Base-by-base conservation (phyloP, 1,140 invertebrate genomes). In the Drosophila dunni region DNA sequence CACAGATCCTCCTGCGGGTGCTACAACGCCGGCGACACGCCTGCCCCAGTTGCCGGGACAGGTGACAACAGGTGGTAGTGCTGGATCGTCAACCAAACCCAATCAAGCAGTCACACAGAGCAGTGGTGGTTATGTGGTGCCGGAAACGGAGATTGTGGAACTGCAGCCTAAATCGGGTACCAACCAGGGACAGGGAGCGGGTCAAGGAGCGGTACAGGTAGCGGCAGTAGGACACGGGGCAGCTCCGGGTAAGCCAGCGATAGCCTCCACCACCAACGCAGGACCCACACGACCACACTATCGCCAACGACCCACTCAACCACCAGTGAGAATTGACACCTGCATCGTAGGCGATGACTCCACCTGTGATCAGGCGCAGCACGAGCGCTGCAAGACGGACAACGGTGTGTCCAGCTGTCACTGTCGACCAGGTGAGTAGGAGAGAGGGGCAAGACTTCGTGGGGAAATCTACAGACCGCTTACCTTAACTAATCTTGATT, bases 331-430 rank as follows among this genome's bases (percentile, higher is more conserved):
- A 79, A 98, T 98, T 63, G 97, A 98, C 91, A 98, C 97, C 8
- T 98, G 97, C 81, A 98, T 98, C 24, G 97, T 98, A 1, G 97
- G 97, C 2, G 97, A 98, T 77, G 96, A 97, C 77, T 96, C 96
- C n/a, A 98, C 97, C 0, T 98, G 97, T 81, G 97, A 98, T 83
- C 94, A 95, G 50, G 95, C 96, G 20, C 96, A 97, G 91, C 96
- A 97, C 84, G 97, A 98, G 88, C 95, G 95, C 50, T 98, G 97
- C 91, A 95, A 95, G 67, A 98, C 97, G 0, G 96, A 98, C 93
- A 94, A 94, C 69, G 97, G 97, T 4, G 97, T 98, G n/a, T 98
- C 97, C 8, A 97, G 97, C 58, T 98, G 98, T 89, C 96, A 97
- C 71, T 98, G 98, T 89, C 93, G 97, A 67, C 96, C 96, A 65